Conservation (phyloP, 2,888 invertebrate genomes). For the Hypercompe scribonia region DNA sequence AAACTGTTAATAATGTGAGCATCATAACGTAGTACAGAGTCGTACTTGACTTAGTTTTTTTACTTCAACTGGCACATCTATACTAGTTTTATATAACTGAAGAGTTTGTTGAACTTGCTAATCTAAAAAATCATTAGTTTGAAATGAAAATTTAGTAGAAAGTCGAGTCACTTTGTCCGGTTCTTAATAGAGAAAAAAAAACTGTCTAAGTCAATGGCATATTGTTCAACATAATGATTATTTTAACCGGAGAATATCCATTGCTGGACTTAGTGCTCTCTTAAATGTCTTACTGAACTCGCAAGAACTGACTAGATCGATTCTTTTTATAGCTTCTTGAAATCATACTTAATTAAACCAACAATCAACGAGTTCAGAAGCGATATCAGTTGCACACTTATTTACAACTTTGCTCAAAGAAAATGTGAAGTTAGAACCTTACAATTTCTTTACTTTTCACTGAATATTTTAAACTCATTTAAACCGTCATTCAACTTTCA, state of each 20-base stretch:
- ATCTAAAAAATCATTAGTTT: not conserved
- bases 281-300: not conserved
- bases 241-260: not conserved
- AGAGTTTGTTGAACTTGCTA: not conserved
- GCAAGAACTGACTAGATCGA: not conserved
- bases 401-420: not conserved
- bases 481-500: conserved; percentile 61
- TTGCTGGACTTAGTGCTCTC: not conserved
- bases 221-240: not conserved
- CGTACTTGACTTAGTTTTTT: not conserved
- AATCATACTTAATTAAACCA: not conserved
- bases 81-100: not conserved
- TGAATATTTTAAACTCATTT: conserved; percentile 69
- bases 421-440: not conserved
- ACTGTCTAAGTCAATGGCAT: no score
- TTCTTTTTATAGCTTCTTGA: not conserved
- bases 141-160: not conserved
- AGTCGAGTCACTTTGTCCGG: no score
- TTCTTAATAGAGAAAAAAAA: no score
- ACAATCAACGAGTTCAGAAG: not conserved
- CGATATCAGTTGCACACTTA: not conserved
- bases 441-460: conserved; percentile 17
- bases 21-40: not conserved
- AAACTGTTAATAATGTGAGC: conserved; percentile 20
- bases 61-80: not conserved